These are phyloP conservation scores for Tursiops truncatus DNA, from an alignment of 2,113 vertebrate species.

Conservation along the genomic window DNA sequence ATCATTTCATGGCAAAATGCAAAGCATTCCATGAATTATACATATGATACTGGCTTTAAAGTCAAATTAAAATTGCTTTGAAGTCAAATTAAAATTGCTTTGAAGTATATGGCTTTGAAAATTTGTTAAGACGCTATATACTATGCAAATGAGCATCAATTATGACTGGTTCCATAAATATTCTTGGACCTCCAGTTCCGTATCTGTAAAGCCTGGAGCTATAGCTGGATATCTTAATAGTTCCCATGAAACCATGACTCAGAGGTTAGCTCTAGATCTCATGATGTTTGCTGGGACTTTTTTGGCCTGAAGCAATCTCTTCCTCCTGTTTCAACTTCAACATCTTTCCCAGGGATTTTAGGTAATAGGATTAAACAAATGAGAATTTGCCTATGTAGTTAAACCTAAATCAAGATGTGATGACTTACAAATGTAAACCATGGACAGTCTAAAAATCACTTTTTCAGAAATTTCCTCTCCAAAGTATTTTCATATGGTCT, in stretches of 20 bases:
- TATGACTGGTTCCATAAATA: background rate
- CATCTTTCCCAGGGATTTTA: background rate
- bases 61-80: conserved; percentile 1
- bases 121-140: background rate
- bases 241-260: background rate
- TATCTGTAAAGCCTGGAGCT: background rate
- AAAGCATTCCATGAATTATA: conserved; percentile 36
- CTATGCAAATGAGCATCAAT: background rate
- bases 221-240: background rate
- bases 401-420: background rate
- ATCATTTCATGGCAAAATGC: conserved; percentile 23
- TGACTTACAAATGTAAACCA: conserved; percentile 22
- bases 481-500: background rate
- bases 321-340: background rate
- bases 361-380: background rate
- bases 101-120: background rate
- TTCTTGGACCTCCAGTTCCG: background rate
- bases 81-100: conserved; percentile 1
- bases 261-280: background rate
- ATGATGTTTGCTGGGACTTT: background rate
- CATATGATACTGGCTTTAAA: background rate
- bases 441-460: background rate
- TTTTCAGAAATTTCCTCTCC: background rate
- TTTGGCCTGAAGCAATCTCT: background rate
- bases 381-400: background rate